These are phyloP conservation scores for Solenopsis invicta DNA, from an alignment of 1,140 invertebrate genomes.

Conservation along the genomic window DNA sequence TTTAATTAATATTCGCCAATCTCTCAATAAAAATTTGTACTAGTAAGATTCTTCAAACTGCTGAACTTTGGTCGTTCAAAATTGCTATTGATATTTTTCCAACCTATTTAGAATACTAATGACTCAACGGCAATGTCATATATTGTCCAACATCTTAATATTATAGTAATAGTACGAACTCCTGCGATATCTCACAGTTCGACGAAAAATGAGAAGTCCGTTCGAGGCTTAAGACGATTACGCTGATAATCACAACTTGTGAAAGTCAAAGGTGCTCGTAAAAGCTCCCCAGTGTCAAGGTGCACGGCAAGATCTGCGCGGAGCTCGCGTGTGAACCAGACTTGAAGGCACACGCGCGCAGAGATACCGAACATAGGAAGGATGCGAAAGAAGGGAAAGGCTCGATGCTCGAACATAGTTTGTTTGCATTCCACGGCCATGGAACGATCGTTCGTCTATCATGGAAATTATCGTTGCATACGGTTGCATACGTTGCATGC, in stretches of 20 bases:
- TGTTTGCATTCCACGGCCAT: slow-evolving; percentile 75
- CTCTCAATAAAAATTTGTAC: neutral
- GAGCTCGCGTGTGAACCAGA: slow-evolving; percentile 68
- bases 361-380: slow-evolving; percentile 57
- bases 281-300: slow-evolving; percentile 34
- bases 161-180: neutral
- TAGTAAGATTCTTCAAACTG: neutral
- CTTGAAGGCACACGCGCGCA: slow-evolving; percentile 67
- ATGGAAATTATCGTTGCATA: slow-evolving; percentile 72
- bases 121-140: neutral
- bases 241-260: slow-evolving; percentile 22
- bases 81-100: neutral
- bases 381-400: slow-evolving; percentile 69
- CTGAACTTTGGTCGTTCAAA: neutral
- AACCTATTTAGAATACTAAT: neutral
- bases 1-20: neutral
- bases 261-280: slow-evolving; percentile 41
- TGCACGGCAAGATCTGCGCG: slow-evolving; percentile 11
- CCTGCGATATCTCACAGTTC: neutral
- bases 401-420: slow-evolving; percentile 66
- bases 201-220: slow-evolving; percentile 13
- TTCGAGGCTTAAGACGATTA: slow-evolving; percentile 18
- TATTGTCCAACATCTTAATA: neutral
- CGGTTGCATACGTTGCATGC: slow-evolving; percentile 2
- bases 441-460: slow-evolving; percentile 69